Conservation (phyloP, 2,888 invertebrate genomes). For the Sinopyrophorus schimmeli region DNA sequence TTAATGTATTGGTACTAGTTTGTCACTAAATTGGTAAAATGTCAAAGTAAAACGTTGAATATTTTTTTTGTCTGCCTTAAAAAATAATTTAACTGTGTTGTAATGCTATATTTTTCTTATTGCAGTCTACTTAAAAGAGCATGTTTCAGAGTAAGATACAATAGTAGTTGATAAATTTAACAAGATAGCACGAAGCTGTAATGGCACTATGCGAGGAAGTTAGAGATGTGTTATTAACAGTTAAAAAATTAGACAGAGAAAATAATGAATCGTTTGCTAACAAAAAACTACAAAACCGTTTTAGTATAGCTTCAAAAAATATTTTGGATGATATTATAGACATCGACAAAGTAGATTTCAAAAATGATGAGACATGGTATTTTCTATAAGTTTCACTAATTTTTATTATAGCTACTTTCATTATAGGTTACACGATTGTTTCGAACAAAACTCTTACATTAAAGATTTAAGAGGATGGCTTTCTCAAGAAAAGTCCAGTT, state of each 20-base stretch:
- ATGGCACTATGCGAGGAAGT: slow-evolving; percentile 48
- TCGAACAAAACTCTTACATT: slow-evolving; percentile 18
- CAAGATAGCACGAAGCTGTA: too few relatives aligned
- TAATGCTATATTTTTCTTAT: too few relatives aligned
- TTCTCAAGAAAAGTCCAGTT: slow-evolving; percentile 33
- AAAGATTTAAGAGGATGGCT: slow-evolving; percentile 36
- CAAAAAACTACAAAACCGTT: neutral
- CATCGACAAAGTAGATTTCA: slow-evolving; percentile 61
- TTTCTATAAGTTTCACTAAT: slow-evolving; percentile 42
- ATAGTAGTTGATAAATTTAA: too few relatives aligned
- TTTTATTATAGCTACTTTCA: neutral
- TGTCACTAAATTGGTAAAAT: too few relatives aligned
- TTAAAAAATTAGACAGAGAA: slow-evolving; percentile 28
- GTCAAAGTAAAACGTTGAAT: too few relatives aligned
- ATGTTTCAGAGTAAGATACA: too few relatives aligned
- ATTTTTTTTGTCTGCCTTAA: too few relatives aligned
- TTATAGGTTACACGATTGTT: slow-evolving; percentile 31
- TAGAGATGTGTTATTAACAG: slow-evolving; percentile 39
- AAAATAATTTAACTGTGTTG: too few relatives aligned
- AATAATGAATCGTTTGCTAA: slow-evolving; percentile 13
- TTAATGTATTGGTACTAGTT: too few relatives aligned
- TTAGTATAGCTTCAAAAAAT: neutral
- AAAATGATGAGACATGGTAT: slow-evolving; percentile 65
- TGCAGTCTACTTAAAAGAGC: too few relatives aligned
- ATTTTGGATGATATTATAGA: slow-evolving; percentile 58